Evolutionary conservation across 2,797 vertebrate genomes (phyloP).

Genomic region (Rhabdomys pumilio): DNA sequence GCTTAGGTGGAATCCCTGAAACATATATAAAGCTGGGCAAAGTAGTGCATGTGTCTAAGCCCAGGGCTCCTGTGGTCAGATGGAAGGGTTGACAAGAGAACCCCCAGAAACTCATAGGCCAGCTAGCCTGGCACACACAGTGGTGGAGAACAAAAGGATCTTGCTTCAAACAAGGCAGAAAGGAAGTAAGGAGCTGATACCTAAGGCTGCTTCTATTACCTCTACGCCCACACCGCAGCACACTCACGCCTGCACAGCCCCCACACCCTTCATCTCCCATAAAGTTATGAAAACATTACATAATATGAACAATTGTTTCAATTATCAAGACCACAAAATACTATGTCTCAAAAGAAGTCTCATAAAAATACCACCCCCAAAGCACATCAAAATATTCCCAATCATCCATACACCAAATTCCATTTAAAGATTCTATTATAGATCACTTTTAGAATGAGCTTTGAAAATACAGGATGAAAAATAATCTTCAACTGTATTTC

Average conservation of each 20-base stretch:
- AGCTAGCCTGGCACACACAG: not conserved
- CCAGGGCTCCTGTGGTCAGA: not conserved
- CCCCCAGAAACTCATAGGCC: not conserved
- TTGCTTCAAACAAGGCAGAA: not conserved
- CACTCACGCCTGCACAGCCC: not conserved
- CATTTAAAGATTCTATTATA: not conserved
- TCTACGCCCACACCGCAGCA: too few relatives aligned
- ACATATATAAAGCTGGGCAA: not conserved
- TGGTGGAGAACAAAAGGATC: not conserved
- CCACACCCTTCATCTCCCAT: not conserved
- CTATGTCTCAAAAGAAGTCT: not conserved
- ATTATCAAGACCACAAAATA: conserved; percentile 7
- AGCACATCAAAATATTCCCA: not conserved
- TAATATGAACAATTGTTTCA: not conserved
- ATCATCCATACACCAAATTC: not conserved
- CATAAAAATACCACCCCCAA: not conserved
- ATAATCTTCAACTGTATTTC: not conserved
- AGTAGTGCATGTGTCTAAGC: too few relatives aligned
- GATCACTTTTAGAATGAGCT: conserved; percentile 13
- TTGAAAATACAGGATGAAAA: conserved; percentile 29
- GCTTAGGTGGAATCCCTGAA: too few relatives aligned
- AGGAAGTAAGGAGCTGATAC: too few relatives aligned
- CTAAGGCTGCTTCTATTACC: not conserved
- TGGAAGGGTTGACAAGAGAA: not conserved
- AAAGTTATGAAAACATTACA: conserved; percentile 11